Evolutionary conservation across 2,113 vertebrate species (phyloP).

Genomic region (Podarcis raffonei): DNA sequence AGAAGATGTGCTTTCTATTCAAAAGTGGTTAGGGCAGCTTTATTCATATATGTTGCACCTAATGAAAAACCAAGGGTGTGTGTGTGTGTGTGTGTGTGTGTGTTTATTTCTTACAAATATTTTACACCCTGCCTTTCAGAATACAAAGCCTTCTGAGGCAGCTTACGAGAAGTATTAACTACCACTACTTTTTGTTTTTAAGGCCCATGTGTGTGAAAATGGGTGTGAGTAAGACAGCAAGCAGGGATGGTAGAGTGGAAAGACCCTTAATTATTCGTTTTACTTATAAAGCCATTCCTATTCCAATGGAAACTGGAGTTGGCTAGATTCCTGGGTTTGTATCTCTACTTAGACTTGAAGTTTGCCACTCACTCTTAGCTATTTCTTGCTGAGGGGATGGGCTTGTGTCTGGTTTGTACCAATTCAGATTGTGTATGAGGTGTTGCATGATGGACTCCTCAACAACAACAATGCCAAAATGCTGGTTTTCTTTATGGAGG

Average conservation of each 20-base stretch:
- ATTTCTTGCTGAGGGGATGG: neutral
- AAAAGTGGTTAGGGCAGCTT: no score
- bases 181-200: no score
- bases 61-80: no score
- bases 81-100: no score
- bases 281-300: neutral
- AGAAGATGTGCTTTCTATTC: no score
- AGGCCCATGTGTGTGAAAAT: neutral
- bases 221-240: neutral
- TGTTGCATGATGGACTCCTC: neutral
- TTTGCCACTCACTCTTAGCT: neutral
- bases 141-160: no score
- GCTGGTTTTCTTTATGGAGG: no score
- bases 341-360: neutral
- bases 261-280: neutral
- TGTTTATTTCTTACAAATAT: no score
- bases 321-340: neutral
- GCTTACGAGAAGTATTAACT: no score
- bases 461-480: neutral
- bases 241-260: neutral
- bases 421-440: neutral
- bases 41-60: no score
- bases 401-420: neutral
- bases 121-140: no score
- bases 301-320: neutral